Conservation (phyloP, 2,888 invertebrate genomes). For the Hemistola chrysoprasaria region DNA sequence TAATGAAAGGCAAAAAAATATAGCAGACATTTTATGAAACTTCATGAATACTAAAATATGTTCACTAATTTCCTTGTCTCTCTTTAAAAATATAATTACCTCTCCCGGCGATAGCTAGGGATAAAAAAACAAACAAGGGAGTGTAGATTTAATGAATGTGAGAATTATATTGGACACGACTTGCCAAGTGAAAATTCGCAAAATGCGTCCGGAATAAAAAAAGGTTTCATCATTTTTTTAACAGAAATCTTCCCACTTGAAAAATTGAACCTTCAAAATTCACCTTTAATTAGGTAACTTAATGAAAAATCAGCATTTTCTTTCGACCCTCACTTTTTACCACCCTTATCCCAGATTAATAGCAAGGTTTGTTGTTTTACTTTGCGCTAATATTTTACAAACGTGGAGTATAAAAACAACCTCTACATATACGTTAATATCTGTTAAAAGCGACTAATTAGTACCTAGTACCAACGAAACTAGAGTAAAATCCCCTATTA, state of each 20-base stretch:
- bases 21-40: conserved; percentile 9
- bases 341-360: conserved; percentile 37
- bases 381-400: conserved; percentile 48
- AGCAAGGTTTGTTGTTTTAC: conserved; percentile 42
- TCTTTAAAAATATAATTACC: conserved; percentile 35
- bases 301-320: conserved; percentile 29
- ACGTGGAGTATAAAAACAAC: conserved; percentile 39
- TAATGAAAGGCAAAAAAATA: conserved; percentile 3
- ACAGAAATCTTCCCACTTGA: too few species aligned
- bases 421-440: too few species aligned
- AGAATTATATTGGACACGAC: neutral
- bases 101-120: conserved; percentile 22
- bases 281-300: conserved; percentile 16
- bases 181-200: neutral
- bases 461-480: conserved; percentile 1
- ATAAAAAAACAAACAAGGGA: conserved; percentile 32
- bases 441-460: conserved; percentile 1
- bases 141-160: conserved; percentile 23
- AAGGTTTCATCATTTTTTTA: too few species aligned
- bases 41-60: conserved; percentile 26
- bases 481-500: conserved; percentile 8
- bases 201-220: neutral
- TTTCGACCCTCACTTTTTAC: conserved; percentile 35
- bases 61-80: conserved; percentile 32
- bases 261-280: conserved; percentile 6